phyloP scores from a whole-genome alignment of 2,888 invertebrate species.

The Nomada hirtipes region DNA sequence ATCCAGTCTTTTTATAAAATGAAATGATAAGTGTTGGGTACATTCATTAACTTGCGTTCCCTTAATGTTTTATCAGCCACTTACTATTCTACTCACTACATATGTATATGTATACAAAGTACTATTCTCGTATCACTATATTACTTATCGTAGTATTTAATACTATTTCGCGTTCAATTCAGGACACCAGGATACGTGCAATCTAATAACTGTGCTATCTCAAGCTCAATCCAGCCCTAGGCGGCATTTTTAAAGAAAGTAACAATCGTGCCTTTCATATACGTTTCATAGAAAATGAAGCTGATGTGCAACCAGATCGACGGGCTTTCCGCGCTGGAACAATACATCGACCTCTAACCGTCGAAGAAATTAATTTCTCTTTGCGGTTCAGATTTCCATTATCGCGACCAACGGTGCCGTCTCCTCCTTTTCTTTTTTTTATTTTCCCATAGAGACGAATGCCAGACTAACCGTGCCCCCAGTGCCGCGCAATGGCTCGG shows the following conservation, averaged over 20 bases:
- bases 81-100: too few species aligned
- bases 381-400: slow-evolving; percentile 62
- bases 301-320: slow-evolving; percentile 8
- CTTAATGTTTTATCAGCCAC: too few species aligned
- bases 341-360: slow-evolving; percentile 34
- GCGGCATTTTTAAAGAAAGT: background rate
- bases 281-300: slow-evolving; percentile 8
- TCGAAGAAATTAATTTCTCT: slow-evolving; percentile 57
- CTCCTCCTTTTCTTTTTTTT: slow-evolving; percentile 4
- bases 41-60: too few species aligned
- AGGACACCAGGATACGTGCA: too few species aligned
- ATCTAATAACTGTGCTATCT: too few species aligned
- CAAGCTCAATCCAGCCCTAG: too few species aligned
- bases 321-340: slow-evolving; percentile 5
- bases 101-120: too few species aligned
- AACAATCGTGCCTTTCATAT: slow-evolving; percentile 15
- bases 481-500: slow-evolving; percentile 37
- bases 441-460: slow-evolving; percentile 10
- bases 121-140: too few species aligned
- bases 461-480: slow-evolving; percentile 24
- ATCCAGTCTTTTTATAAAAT: background rate
- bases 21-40: background rate
- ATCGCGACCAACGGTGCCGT: slow-evolving; percentile 31
- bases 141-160: too few species aligned
- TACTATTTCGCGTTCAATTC: too few species aligned